Base-by-base conservation (phyloP, 30 jellyfish, hydroid and myxozoan species). In the Hydractinia echinata region DNA sequence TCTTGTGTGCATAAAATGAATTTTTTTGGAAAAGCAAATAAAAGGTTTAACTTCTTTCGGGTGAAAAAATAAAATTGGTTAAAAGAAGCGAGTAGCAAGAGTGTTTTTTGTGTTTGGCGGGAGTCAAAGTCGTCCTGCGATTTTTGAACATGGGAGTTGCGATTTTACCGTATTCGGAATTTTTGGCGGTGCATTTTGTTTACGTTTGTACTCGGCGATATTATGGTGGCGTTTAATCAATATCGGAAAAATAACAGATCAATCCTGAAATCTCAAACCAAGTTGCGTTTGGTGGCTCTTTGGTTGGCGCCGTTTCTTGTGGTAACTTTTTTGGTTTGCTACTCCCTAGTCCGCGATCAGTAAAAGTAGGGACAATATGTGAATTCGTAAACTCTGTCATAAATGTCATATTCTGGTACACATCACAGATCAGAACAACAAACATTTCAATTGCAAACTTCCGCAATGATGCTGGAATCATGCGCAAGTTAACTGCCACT, bases 181-280 rank as follows among this genome's bases (percentile, higher is more conserved):
- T 71, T 30, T 20, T 50, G 15, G 0, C 60, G n/a, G 81, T 71
- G 10, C 81, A 71, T 71, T 0, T 71, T 13, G n/a, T 51, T 30
- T 71, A 71, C 81, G 51, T 50, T 30, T 71, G n/a, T 71, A 71
- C 67, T 30, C 81, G n/a, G 60, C 53, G n/a, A 19, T 71, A 15
- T 19, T 71, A 71, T 71, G 81, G 81, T 71, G 55, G 60, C 30
- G 51, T 19, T 58, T 71, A 15, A 19, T 71, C 51, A 58, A 71
- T n/a, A 20, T 30, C 18, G 81, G 81, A 5, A 7, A 20, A 19
- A 30, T 19, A 5, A 71, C 81, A 4, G 81, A 58, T 8, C 81
- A n/a, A 71, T 19, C 7, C 55, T 54, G 51, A n/a, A 19, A 51
- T n/a, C 15, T 9, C 39, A 30, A 13, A 20, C 61, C 0, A 30